Evolutionary conservation across 2,113 vertebrate genomes (phyloP), one percentile per base, ranked within the genome.

Genomic region (Ceuthmochares aereus): DNA sequence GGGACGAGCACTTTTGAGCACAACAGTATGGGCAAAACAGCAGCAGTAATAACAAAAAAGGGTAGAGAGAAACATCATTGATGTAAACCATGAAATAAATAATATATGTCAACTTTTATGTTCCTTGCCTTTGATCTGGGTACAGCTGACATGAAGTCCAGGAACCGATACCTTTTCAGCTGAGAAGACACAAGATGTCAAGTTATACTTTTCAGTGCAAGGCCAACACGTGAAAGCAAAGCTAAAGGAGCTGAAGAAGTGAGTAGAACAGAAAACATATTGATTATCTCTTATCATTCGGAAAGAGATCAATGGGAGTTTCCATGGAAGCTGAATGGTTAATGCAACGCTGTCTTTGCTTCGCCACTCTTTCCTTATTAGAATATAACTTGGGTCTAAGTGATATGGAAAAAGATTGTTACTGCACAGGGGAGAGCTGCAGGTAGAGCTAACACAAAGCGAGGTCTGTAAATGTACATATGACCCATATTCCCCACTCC

Each of bases 31-130:
- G 90, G 95, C 83, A 93, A 97, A 96, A 94, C 95, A 95, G 95
- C 95, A 97, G 95, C 94, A 96, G 93, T 93, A 95, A 94, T 76
- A 86, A 89, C 68, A 78, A 77, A 94, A 95, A 96, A 88, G 74
- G 60, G 59, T 80, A 92, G 92, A 70, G 68, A 75, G 93, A 95
- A 93, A 68, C 85, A 87, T 90, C 91, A 62, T 40, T 93, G 95
- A 97, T 86, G 86, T 92, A 96, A 97, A 97, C 95, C 96, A 81
- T 67, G 96, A 97, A 95, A 97, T 97, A 97, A 97, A 97, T 97
- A 97, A 97, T 97, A 97, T 94, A 97, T 97, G 91, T 96, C 92
- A 94, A 96, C 96, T 96, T 97, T 97, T 97, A 97, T 97, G 96
- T 97, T 97, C 87, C 83, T 91, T 89, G 93, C 64, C 91, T 97